Conservation (phyloP, 2,113 vertebrate species). For the Aspiorhynchus laticeps region DNA sequence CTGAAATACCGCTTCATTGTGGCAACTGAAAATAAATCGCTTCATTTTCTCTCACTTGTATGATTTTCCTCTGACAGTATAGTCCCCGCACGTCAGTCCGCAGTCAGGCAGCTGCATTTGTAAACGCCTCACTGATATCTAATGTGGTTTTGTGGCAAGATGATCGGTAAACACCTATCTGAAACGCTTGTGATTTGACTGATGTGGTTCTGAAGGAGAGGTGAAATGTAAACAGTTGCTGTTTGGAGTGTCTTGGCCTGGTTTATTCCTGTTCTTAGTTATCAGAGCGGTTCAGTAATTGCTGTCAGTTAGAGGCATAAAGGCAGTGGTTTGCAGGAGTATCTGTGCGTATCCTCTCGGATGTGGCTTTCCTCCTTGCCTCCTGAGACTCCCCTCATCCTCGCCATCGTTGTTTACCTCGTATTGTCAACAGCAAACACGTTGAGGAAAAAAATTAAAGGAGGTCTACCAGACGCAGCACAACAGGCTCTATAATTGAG, state of each 20-base stretch:
- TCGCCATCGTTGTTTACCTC: slow-evolving; percentile 75
- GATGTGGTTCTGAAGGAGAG: slow-evolving; percentile 49
- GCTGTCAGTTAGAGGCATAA: slow-evolving; percentile 77
- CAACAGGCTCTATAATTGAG: slow-evolving; percentile 76
- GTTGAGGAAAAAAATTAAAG: slow-evolving; percentile 66
- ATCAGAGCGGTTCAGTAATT: slow-evolving; percentile 72
- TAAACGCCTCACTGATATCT: slow-evolving; percentile 37
- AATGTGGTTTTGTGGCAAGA: slow-evolving; percentile 53
- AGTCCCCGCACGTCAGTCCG: slow-evolving; percentile 11
- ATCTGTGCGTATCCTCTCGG: slow-evolving; percentile 61
- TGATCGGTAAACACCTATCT: slow-evolving; percentile 47
- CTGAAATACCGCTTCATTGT: slow-evolving; percentile 13
- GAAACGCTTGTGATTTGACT: slow-evolving; percentile 51
- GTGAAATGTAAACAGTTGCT: slow-evolving; percentile 68
- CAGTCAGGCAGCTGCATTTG: slow-evolving; percentile 43
- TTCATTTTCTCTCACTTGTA: slow-evolving; percentile 13
- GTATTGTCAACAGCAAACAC: slow-evolving; percentile 74
- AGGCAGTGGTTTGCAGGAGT: slow-evolving; percentile 60
- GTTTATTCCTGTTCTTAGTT: slow-evolving; percentile 43
- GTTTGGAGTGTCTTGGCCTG: slow-evolving; percentile 57
- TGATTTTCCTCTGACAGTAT: slow-evolving; percentile 30
- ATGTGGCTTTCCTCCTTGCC: slow-evolving; percentile 68
- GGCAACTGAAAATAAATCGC: background rate
- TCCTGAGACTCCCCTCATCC: slow-evolving; percentile 74
- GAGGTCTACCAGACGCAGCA: slow-evolving; percentile 66